A percentile compares a stretch with the other conserved stretches of the same genome.
Evolutionary conservation across 2,113 vertebrate species (phyloP).

Genomic region (Coptodon rendalli): DNA sequence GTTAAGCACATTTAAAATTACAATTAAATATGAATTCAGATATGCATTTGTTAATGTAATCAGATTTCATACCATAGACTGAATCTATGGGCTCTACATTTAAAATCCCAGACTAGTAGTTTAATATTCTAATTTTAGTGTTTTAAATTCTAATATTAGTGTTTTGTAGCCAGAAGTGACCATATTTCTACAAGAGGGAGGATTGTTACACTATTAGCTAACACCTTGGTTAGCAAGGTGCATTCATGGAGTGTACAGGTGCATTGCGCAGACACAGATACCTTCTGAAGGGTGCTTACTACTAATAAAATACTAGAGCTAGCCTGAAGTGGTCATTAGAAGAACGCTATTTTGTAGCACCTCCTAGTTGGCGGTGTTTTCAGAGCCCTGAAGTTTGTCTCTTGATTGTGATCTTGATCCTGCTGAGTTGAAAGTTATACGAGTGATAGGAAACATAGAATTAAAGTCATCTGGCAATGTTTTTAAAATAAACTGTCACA

Average conservation of each 20-base stretch:
- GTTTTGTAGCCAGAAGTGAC: not conserved
- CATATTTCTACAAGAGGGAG: not conserved
- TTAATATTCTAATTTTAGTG: not conserved
- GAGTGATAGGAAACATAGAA: not conserved
- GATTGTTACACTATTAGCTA: not conserved
- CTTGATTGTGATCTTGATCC: not conserved
- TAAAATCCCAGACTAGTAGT: not conserved
- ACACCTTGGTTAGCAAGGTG: not conserved
- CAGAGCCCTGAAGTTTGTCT: not conserved
- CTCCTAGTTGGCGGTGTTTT: not conserved
- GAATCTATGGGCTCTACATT: not conserved
- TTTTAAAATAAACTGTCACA: not conserved
- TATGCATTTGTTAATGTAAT: not conserved
- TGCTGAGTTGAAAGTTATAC: not conserved
- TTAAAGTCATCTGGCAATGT: not conserved
- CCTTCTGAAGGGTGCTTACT: rapidly evolving
- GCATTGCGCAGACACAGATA: not conserved
- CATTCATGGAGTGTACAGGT: not conserved
- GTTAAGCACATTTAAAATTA: not conserved
- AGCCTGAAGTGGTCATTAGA: not conserved
- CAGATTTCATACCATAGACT: not conserved
- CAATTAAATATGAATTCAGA: not conserved
- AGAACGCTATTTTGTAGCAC: not conserved
- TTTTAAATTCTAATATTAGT: not conserved
- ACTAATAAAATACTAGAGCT: not conserved